phyloP scores from a whole-genome alignment of 2,888 invertebrate genomes.

The Drosophila phalerata region DNA sequence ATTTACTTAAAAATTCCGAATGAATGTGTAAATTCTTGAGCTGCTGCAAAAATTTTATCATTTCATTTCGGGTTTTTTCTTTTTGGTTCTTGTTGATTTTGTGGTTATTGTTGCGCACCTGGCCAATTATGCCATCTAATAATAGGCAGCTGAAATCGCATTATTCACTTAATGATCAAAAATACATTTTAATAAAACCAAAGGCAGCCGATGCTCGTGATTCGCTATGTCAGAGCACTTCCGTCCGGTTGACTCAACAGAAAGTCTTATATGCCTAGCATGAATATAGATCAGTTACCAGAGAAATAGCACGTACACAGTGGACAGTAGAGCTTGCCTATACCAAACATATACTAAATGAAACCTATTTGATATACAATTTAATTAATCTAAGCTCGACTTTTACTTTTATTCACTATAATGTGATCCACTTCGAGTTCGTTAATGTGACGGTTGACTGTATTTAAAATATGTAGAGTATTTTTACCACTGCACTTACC shows the following conservation, averaged over 20 bases:
- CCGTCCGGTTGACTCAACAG: slow-evolving; percentile 68
- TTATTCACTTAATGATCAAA: slow-evolving; percentile 68
- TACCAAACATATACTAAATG: not conserved
- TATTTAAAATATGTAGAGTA: not conserved
- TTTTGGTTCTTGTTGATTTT: slow-evolving; percentile 4
- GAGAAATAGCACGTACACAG: slow-evolving; percentile 5
- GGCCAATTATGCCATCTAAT: slow-evolving; percentile 55
- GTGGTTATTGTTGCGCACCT: slow-evolving; percentile 54
- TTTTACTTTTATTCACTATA: not conserved
- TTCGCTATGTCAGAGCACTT: slow-evolving; percentile 51
- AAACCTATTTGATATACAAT: not conserved
- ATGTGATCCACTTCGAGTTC: not conserved
- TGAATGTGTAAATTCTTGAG: slow-evolving; percentile 64
- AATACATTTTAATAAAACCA: slow-evolving; percentile 66
- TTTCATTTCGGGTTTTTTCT: not conserved
- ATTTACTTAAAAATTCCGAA: slow-evolving; percentile 63
- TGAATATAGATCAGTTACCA: slow-evolving; percentile 40
- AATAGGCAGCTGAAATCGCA: slow-evolving; percentile 37
- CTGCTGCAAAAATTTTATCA: slow-evolving; percentile 16
- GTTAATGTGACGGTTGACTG: not conserved
- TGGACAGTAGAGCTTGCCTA: slow-evolving; percentile 4
- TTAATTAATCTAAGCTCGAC: not conserved
- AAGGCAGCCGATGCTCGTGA: slow-evolving; percentile 29
- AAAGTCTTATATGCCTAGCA: slow-evolving; percentile 17
- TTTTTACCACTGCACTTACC: slow-evolving; percentile 55